Evolutionary conservation across 2,797 vertebrate species (phyloP), one percentile per base, ranked within the genome.

Genomic region (Danio albolineatus): DNA sequence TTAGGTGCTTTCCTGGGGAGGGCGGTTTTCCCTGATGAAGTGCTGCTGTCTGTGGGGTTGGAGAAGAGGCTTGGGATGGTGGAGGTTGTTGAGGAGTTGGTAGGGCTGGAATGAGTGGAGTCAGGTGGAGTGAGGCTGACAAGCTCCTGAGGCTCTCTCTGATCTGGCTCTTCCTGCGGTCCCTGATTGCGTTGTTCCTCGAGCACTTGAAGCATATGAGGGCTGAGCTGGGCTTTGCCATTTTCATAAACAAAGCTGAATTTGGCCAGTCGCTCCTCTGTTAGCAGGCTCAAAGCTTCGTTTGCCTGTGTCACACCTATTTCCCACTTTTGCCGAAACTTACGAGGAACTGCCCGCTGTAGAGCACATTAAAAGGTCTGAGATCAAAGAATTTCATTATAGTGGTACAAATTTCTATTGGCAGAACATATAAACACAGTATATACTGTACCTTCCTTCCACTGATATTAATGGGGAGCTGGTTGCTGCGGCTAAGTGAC

Each of bases 241-340:
- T 93, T 93, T 10, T 95, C 89, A 0, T 98, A 99, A 56, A 95
- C 85, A 83, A 97, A 98, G 12, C 92, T 94, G 80, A 96, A 99
- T 87, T 95, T 97, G 72, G 91, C 92, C 81, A 95, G 91, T 78
- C 97, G 94, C 10, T 97, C 95, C 39, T 96, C 95, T 56, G 88
- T 74, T 0, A 94, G 81, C 95, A 99, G 94, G 89, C 73, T 7
- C 13, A 94, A 83, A 0, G 98, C 97, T 82, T 97, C 96, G 8
- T 93, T 94, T 21, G 96, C 97, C 85, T 99, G 97, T 43, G 94
- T 89, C 28, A 83, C 13, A 6, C 83, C 85, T 1, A 36, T 77
- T 39, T 86, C 83, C 85, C 85, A 86, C 6, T 77, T 81, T 43
- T 79, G 39, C 38, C 73, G 75, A 39, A 81, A 17, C 53, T 86